These are phyloP conservation scores for Orthosia cruda DNA, from an alignment of 2,888 invertebrate species.

Conservation along the genomic window DNA sequence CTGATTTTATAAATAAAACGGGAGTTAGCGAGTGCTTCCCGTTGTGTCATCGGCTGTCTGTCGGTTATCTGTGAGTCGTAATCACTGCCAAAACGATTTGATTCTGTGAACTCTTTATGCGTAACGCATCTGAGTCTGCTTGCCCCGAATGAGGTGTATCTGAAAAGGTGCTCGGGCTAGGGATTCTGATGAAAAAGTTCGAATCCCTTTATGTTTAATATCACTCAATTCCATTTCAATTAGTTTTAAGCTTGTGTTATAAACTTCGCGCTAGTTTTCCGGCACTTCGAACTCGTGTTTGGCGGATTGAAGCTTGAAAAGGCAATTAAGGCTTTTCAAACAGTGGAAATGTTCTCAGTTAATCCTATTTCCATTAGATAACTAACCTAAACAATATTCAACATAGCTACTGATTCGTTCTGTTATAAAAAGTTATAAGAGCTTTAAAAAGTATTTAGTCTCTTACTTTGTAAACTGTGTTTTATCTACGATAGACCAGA, in stretches of 20 bases:
- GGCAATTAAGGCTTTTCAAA: neutral
- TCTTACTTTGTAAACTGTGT: neutral
- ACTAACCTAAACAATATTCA: neutral
- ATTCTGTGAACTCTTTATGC: constrained; percentile 68
- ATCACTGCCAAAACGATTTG: constrained; percentile 65
- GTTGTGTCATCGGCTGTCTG: constrained; percentile 82
- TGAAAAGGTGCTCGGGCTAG: constrained; percentile 10
- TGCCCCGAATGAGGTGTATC: constrained; percentile 55
- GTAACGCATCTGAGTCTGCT: constrained; percentile 59
- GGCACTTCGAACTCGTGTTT: neutral
- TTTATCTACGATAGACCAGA: neutral
- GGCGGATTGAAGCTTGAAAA: neutral
- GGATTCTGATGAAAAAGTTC: constrained; percentile 37
- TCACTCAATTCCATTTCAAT: constrained; percentile 28
- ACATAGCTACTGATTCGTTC: neutral
- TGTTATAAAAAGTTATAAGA: neutral
- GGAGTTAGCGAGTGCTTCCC: constrained; percentile 79
- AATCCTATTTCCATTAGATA: neutral
- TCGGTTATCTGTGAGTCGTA: constrained; percentile 63
- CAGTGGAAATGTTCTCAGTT: neutral
- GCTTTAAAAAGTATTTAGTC: constrained; percentile 1
- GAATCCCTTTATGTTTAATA: constrained; percentile 5
- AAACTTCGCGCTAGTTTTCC: constrained; percentile 10
- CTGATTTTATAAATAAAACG: constrained; percentile 90
- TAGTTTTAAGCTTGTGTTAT: constrained; percentile 8